Base-by-base conservation (phyloP, 2,888 invertebrate genomes). In the Macrosiphum euphorbiae region DNA sequence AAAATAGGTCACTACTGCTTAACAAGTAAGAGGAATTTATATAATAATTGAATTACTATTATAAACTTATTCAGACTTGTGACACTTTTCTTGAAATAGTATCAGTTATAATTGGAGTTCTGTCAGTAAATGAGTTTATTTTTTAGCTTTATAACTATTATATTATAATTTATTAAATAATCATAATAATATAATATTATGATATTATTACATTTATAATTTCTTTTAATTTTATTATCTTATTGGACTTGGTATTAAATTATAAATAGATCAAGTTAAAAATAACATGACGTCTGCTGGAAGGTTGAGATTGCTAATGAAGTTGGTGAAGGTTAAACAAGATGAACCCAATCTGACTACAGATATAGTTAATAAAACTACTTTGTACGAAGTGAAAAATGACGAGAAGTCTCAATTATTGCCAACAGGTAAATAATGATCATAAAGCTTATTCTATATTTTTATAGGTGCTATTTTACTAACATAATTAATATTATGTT, bases 141-240 rank as follows among this genome's bases (percentile, higher is more conserved):
- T 58, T 20, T 55, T 55, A 7, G 16, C 55, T 55, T 55, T n/a
- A 3, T 55, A 55, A 55, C 55, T 55, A 55, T 55, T 55, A n/a
- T n/a, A 55, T 55, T 55, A 55, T 55, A 55, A 55, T 55, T 50
- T 2, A 20, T 52, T 52, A 52, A 52, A 52, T 52, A 52, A 52
- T 52, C 16, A 52, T 52, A 52, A 52, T 20, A 52, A 52, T 52
- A 52, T 52, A 52, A 11, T 52, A 87, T 87, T 50, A 87, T 50
- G 52, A 87, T 87, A 87, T 87, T 88, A 88, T 88, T 88, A 88
- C 52, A 88, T 88, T 88, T 88, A 88, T 88, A 88, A 88, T 88
- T 88, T 88, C 13, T 88, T 88, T 88, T 88, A 88, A 88, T 52
- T 88, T n/a, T 88, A 28, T 88, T 52, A 88, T 88, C 87, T 50